Evolutionary conservation across 1,140 invertebrate species (phyloP).

Genomic region (Drosophila ficusphila): DNA sequence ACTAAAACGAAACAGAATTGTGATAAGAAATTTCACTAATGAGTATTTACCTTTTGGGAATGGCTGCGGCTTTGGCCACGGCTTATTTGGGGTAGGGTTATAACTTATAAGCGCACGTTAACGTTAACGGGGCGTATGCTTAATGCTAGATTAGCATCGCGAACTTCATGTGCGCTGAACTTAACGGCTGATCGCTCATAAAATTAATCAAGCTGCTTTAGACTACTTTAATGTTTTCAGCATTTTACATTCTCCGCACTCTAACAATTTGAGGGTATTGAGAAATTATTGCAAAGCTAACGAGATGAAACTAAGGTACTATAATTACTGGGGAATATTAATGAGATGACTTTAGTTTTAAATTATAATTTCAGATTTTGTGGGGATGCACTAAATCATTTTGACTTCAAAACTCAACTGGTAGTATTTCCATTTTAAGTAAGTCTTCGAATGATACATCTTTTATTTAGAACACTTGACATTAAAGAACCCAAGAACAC

Average conservation of each 20-base stretch:
- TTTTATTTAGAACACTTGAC: background rate
- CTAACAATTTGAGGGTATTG: background rate
- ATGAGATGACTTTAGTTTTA: background rate
- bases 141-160: constrained; percentile 80
- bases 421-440: too few species aligned
- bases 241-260: constrained; percentile 29
- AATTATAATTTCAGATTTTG: background rate
- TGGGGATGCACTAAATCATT: too few species aligned
- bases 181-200: constrained; percentile 84
- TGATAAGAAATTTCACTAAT: constrained; percentile 75
- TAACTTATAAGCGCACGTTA: constrained; percentile 37
- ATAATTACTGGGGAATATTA: too few species aligned
- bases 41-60: constrained; percentile 75
- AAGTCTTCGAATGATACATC: too few species aligned
- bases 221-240: constrained; percentile 69
- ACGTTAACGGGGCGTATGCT: constrained; percentile 73
- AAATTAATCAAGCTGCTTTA: constrained; percentile 84
- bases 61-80: constrained; percentile 29
- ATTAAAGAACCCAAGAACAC: background rate
- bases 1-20: constrained; percentile 5
- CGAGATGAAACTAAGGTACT: too few species aligned
- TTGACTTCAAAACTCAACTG: too few species aligned
- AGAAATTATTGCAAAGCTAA: background rate
- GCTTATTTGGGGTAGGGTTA: constrained; percentile 38
- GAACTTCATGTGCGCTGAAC: constrained; percentile 78